Base-by-base conservation (phyloP, 2,113 vertebrate genomes). In the Apeltes quadracus region DNA sequence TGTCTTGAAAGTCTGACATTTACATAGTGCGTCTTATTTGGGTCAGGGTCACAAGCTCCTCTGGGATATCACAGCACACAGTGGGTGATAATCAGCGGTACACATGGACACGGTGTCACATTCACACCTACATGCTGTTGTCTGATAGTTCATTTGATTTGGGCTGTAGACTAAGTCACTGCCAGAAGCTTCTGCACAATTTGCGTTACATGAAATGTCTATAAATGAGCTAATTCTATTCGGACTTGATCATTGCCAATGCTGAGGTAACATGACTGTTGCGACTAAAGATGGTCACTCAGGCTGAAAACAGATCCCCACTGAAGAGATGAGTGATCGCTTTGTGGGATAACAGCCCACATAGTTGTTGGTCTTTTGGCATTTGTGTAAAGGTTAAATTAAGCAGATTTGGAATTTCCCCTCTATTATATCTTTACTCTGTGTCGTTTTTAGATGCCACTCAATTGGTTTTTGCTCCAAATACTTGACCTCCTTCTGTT, bases 321-420 rank as follows among this genome's bases (percentile, higher is more conserved):
- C 73, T n/a, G 20, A 68, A 46, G 59, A 68, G 51, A 65, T 18
- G 20, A 73, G 29, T 18, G 56, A 65, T 71, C 4, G 41, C 25
- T 67, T 50, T 32, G 1, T 76, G 72, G 72, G 48, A 77, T 84
- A 69, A 71, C 75, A 72, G 71, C 78, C 22, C 39, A 25, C 71
- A 78, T 67, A 63, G 23, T 61, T 75, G 57, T 83, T 61, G 69
- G 46, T 73, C 39, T 75, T 78, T 77, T 79, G 64, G 55, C 44
- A 69, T 78, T 77, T 75, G 46, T 75, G 15, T 59, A 54, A 61
- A 27, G 54, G 51, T 84, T 87, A 78, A 78, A 80, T 79, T 72
- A 56, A 69, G 41, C 43, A 36, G 58, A 76, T 46, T 72, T 79
- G 88, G 86, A 87, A 88, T 84, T 86, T 77, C 86, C 86, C 81